Base-by-base conservation (phyloP, 2,797 vertebrate genomes). In the Parauchenoglanis punctatus region DNA sequence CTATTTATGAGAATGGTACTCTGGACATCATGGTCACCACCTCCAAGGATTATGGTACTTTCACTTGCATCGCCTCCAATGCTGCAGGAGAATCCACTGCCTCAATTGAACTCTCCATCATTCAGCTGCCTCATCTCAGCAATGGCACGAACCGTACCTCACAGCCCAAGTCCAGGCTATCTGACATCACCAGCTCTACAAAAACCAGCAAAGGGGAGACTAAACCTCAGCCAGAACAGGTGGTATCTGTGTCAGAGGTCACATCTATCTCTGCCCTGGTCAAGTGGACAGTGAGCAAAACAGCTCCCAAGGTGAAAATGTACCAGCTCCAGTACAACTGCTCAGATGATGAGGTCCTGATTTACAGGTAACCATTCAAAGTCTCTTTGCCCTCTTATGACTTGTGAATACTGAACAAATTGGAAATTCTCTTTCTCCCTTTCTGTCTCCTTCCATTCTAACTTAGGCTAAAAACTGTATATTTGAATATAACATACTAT, bases 321-420 rank as follows among this genome's bases (percentile, higher is more conserved):
- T 99, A 98, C 93, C 99, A 99, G 93, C 96, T 99, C 67, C 99
- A 99, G 91, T 99, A 99, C 94, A 99, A 99, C 90, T 99, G 98
- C 92, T 99, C 99, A 0, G 97, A 99, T 46, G 99, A 99, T 91
- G 98, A 99, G 95, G 98, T 99, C 85, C 96, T 99, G 86, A 98
- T 99, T 91, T 99, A 99, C 96, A 99, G 99, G 99, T 99, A 97
- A 97, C 92, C 83, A 87, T 83, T 7, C 7, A n/a, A 75, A 86
- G 17, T 75, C 54, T 81, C 52, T 81, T 84, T 75, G 84, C 58
- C 80, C 78, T 86, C 52, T 46, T 52, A 58, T 72, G n/a, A 70
- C 25, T 67, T 80, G 54, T 89, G 67, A 87, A 88, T 78, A 77
- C 81, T 84, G 78, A 88, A 87, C 76, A 86, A 10, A n/a, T n/a